phyloP scores from a whole-genome alignment of 2,888 invertebrate species.

The Diarsia dahlii region DNA sequence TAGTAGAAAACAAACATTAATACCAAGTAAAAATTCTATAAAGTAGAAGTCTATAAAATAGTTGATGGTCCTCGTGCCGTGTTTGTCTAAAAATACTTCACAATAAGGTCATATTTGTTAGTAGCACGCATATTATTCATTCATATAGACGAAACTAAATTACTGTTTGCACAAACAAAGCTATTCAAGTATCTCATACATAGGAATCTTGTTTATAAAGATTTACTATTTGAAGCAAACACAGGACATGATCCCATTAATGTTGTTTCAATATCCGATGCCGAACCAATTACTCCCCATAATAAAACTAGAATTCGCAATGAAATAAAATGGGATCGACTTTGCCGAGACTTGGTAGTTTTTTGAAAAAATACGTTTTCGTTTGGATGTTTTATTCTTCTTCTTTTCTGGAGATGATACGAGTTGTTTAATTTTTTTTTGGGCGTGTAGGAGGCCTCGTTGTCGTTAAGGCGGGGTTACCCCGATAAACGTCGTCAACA shows the following conservation, averaged over 20 bases:
- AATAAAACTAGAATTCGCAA: slow-evolving; percentile 20
- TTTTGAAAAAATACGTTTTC: slow-evolving; percentile 11
- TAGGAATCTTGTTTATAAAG: slow-evolving; percentile 18
- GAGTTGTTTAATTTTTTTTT: no score
- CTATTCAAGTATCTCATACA: slow-evolving; percentile 37
- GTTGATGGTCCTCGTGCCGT: neutral
- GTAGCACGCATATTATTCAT: slow-evolving; percentile 41
- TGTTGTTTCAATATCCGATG: slow-evolving; percentile 42
- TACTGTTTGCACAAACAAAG: slow-evolving; percentile 62
- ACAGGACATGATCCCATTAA: neutral
- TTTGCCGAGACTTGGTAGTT: neutral
- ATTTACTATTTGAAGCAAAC: slow-evolving; percentile 37
- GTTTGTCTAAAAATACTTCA: slow-evolving; percentile 17
- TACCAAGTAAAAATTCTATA: neutral
- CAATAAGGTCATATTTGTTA: slow-evolving; percentile 38
- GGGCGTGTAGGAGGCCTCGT: no score
- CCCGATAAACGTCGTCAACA: no score
- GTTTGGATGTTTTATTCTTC: neutral
- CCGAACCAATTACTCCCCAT: slow-evolving; percentile 1
- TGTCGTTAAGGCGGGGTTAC: no score
- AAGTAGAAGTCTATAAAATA: neutral
- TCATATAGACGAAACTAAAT: slow-evolving; percentile 48
- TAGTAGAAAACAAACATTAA: neutral
- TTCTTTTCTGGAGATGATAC: neutral
- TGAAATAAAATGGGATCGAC: slow-evolving; percentile 11